Evolutionary conservation across 2,797 vertebrate genomes (phyloP).

Genomic region (Centroberyx gerrardi): DNA sequence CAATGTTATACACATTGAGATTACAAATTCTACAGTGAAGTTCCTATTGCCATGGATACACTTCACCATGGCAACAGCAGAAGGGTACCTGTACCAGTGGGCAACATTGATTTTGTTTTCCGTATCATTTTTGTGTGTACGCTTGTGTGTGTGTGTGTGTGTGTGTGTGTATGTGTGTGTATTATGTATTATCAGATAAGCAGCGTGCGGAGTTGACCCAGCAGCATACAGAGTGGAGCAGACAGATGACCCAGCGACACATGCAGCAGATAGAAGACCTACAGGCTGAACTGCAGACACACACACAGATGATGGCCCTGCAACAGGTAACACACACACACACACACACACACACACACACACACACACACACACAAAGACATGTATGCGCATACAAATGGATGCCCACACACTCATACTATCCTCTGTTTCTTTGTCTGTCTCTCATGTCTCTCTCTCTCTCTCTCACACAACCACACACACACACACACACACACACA

Average conservation of each 20-base stretch:
- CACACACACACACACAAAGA: constrained; percentile 17
- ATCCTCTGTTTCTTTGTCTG: not conserved
- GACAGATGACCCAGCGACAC: constrained; percentile 89
- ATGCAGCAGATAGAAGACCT: constrained; percentile 92
- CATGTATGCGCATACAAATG: not conserved
- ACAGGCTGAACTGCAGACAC: constrained; percentile 87
- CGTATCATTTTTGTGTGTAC: constrained; percentile 24
- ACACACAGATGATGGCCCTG: constrained; percentile 87
- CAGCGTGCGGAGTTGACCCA: constrained; percentile 91
- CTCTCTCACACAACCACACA: not conserved
- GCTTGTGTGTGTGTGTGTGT: constrained; percentile 10
- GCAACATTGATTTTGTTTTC: constrained; percentile 64
- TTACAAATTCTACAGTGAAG: constrained; percentile 75
- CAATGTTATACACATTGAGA: constrained; percentile 56
- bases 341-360: constrained; percentile 6
- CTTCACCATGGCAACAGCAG: constrained; percentile 82
- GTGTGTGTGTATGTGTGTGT: constrained; percentile 39
- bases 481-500: not conserved
- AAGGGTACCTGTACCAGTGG: constrained; percentile 72
- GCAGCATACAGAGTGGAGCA: constrained; percentile 88
- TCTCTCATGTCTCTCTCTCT: too few relatives aligned
- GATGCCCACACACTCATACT: too few relatives aligned
- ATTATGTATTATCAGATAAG: constrained; percentile 82
- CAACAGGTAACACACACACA: constrained; percentile 81
- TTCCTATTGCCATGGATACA: constrained; percentile 82